Evolutionary conservation across 2,113 vertebrate species (phyloP).

Genomic region (Sapajus apella): DNA sequence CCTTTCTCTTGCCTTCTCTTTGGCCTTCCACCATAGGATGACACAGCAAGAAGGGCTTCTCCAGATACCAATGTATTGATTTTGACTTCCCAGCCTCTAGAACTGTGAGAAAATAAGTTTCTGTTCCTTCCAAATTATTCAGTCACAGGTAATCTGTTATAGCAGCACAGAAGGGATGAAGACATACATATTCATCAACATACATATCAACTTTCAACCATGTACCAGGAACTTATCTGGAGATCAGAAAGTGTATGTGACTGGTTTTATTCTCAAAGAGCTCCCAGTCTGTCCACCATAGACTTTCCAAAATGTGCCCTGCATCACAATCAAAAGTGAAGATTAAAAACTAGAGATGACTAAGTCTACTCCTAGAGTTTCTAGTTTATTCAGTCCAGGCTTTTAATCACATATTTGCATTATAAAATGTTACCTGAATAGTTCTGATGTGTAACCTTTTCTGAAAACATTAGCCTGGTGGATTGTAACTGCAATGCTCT

Average conservation of each 20-base stretch:
- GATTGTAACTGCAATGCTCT: neutral
- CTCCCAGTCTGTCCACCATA: neutral
- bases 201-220: neutral
- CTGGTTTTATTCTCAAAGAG: neutral
- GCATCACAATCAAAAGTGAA: neutral
- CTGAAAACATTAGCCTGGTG: neutral
- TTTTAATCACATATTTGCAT: neutral
- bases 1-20: neutral
- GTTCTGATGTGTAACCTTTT: neutral
- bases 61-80: neutral
- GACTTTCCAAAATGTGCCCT: neutral
- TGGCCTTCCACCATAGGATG: neutral
- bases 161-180: neutral
- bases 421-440: neutral
- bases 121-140: neutral
- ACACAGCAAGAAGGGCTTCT: neutral
- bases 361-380: neutral
- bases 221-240: neutral
- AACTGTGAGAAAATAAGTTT: neutral
- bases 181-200: neutral
- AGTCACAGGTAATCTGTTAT: neutral
- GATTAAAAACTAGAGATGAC: neutral
- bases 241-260: neutral
- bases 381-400: neutral
- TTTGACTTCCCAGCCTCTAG: neutral